Base-by-base conservation (phyloP, 2,797 vertebrate genomes). In the Cygnus olor region DNA sequence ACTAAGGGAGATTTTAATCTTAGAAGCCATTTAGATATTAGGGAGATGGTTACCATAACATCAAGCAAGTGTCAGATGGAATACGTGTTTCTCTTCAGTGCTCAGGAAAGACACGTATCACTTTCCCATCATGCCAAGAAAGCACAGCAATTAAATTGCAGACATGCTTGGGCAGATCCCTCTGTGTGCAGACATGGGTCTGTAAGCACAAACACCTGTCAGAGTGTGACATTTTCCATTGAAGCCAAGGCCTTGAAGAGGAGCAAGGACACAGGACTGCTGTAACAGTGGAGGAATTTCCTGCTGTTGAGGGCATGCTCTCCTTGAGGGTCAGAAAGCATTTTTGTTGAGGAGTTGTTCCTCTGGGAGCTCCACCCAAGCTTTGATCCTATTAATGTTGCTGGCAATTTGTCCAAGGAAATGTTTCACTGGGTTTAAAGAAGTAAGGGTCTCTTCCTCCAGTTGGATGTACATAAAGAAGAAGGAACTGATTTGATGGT, bases 221-320 rank as follows among this genome's bases (percentile, higher is more conserved):
- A 3, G 0, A 61, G 24, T 2, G 3, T 0, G 2, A 73, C 1
- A 0, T 63, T 27, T 57, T 72, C 42, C 0, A 1, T 2, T 38
- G 56, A 85, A 87, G 32, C 18, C 49, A 76, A 88, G 20, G 34
- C 8, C 78, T 72, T 85, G 22, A 69, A 78, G n/a, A 34, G 47
- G 6, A 61, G 8, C 17, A 65, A 85, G 49, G 53, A 60, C 56
- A 60, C 0, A 0, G 13, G 9, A 10, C 32, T 80, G 21, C 18
- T 56, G 24, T 45, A 76, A 9, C 17, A 34, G 20, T 14, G 34
- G 11, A 80, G 8, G 28, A 81, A 30, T 28, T 20, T 14, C 40
- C 77, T 53, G 47, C 8, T 63, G 3, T 9, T 63, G 44, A 36
- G 32, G 11, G 3, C 13, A 34, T 44, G 11, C 12, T 85, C 30